A percentile compares a stretch with the other conserved stretches of the same genome.
phyloP scores from a whole-genome alignment of 1,140 invertebrate genomes.

The Plutomurus gul region DNA sequence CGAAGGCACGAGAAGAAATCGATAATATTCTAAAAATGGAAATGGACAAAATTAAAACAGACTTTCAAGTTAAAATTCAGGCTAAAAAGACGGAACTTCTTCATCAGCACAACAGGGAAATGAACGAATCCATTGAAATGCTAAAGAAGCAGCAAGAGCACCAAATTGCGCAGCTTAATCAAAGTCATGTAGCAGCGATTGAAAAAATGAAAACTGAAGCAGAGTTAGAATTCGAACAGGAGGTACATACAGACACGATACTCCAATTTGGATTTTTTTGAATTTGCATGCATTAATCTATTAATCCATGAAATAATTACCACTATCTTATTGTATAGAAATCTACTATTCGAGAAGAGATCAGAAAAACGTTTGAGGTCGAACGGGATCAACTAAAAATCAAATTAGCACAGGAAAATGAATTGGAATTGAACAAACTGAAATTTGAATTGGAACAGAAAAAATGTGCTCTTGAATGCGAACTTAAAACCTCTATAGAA shows the following conservation, averaged over 20 bases:
- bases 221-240: neutral
- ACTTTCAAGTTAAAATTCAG: constrained; percentile 35
- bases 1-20: constrained; percentile 17
- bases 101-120: neutral
- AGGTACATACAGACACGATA: no score
- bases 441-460: constrained; percentile 13
- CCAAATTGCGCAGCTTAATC: neutral
- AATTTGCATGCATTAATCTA: no score
- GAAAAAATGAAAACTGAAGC: neutral
- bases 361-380: neutral
- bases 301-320: neutral
- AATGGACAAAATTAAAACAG: constrained; percentile 15
- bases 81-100: constrained; percentile 17
- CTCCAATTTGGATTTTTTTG: neutral
- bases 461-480: neutral
- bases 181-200: neutral
- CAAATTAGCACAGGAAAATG: constrained; percentile 25
- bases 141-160: neutral
- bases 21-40: constrained; percentile 24
- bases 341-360: neutral
- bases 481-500: neutral
- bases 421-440: constrained; percentile 3
- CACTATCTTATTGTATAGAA: neutral
- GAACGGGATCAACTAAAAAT: constrained; percentile 11
- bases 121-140: neutral